Base-by-base conservation (phyloP, 2,888 invertebrate species). In the Abrostola tripartita region DNA sequence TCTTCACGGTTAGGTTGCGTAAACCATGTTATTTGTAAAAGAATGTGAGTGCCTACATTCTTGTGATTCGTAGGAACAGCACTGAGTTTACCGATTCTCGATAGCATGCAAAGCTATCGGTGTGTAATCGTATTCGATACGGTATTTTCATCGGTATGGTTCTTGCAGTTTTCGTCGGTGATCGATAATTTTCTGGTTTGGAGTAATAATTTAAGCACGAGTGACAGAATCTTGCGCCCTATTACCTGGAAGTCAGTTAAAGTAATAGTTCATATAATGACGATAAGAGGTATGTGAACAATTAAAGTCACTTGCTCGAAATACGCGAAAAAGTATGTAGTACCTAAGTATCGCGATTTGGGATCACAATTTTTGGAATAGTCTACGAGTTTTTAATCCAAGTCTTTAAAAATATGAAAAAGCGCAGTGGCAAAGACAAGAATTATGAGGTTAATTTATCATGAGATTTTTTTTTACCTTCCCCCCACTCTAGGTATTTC, bases 1-100 rank as follows among this genome's bases (percentile, higher is more conserved):
- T 81, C 68, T 68, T 61, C 65, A 59, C 36, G 52, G 66, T 81
- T 76, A 68, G 47, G 66, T 81, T 77, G 67, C 62, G 58, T 65
- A 66, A 73, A 62, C 53, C 11, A 56, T 61, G 52, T 14, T 37
- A 53, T 42, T 58, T 57, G 52, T 44, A 5, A 2, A 35, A 61
- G 51, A 61, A 61, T 47, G 44, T 8, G 14, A 62, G 35, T 62
- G 60, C 44, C 63, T 71, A 42, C 0, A 58, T 65, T 68, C 55
- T 53, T 49, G 12, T 7, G 24, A 5, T 47, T 47, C 14, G 10
- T 24, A 47, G 44, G 9, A 47, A 24, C 24, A 24, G 24, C 24
- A 24, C 24, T 24, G 24, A 24, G 24, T 24, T 24, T 24, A 47
- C 24, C 24, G 14, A 14, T 47, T 24, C n/a, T 47, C 44, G 35